Evolutionary conservation across 2,113 vertebrate species (phyloP).

Genomic region (Etia nguti): DNA sequence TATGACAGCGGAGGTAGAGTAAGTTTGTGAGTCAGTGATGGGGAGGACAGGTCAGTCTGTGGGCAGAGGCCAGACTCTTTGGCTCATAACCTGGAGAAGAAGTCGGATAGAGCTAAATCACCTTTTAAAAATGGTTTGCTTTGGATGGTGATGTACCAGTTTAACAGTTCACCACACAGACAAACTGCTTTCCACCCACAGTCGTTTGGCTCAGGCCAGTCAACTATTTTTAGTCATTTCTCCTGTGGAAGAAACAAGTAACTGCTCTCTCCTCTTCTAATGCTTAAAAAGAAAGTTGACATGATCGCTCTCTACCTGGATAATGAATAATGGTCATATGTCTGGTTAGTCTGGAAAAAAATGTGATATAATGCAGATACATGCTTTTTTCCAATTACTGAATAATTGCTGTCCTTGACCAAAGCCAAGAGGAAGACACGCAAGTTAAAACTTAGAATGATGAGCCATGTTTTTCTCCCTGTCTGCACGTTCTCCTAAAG

Average conservation of each 20-base stretch:
- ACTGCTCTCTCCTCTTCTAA: not conserved
- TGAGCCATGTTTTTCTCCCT: slow-evolving; percentile 11
- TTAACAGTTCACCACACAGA: slow-evolving; percentile 30
- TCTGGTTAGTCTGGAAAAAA: not conserved
- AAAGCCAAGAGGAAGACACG: slow-evolving; percentile 31
- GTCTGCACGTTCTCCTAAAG: slow-evolving; percentile 24
- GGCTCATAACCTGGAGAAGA: slow-evolving; percentile 31
- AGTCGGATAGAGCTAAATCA: slow-evolving; percentile 4
- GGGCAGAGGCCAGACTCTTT: slow-evolving; percentile 29
- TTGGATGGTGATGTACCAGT: not conserved
- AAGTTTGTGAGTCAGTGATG: slow-evolving; percentile 39
- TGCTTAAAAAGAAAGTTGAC: not conserved
- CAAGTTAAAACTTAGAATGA: slow-evolving; percentile 19
- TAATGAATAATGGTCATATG: not conserved
- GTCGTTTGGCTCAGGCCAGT: not conserved
- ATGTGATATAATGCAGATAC: not conserved
- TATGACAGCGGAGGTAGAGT: slow-evolving; percentile 27
- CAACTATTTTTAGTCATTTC: not conserved
- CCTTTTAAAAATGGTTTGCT: not conserved
- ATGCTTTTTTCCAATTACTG: not conserved
- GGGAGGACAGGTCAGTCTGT: slow-evolving; percentile 20
- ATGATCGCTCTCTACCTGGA: not conserved
- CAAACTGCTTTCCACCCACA: slow-evolving; percentile 8
- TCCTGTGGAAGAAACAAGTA: not conserved
- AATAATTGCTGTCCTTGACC: not conserved